These are phyloP conservation scores for Drosophila trapezifrons DNA, from an alignment of 1,140 invertebrate genomes.

Conservation along the genomic window DNA sequence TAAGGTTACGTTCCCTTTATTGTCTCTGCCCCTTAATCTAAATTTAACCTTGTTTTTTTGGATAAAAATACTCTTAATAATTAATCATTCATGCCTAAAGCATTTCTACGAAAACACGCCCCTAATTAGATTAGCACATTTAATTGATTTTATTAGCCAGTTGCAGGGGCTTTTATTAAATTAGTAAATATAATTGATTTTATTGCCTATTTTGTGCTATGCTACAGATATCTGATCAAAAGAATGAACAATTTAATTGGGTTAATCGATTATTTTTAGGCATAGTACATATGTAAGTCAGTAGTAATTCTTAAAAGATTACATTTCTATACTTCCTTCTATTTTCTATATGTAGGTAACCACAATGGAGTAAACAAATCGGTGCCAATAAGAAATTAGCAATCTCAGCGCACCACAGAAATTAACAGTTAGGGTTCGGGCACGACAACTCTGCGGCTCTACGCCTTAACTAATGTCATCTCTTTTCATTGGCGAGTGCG, in stretches of 20 bases:
- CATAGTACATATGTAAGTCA: too few species aligned
- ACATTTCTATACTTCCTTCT: background rate
- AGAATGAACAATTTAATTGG: too few species aligned
- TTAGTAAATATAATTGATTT: constrained; percentile 5
- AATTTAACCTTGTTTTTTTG: background rate
- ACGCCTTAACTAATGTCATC: constrained; percentile 18
- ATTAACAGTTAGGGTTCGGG: constrained; percentile 17
- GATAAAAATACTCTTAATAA: background rate
- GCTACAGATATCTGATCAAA: background rate
- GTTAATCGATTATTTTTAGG: too few species aligned
- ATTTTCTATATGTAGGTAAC: background rate
- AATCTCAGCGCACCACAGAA: constrained; percentile 32
- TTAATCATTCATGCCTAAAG: background rate
- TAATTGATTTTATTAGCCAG: constrained; percentile 8
- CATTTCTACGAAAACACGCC: background rate
- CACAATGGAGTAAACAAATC: constrained; percentile 24
- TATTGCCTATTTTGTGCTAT: background rate
- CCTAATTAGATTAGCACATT: constrained; percentile 6
- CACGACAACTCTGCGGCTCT: constrained; percentile 13
- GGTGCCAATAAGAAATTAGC: constrained; percentile 30
- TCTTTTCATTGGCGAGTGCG: constrained; percentile 22
- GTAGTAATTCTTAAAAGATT: background rate
- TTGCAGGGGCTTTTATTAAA: constrained; percentile 1
- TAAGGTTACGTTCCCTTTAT: too few species aligned
- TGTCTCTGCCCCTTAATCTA: background rate